These are phyloP conservation scores for Penaeus indicus DNA, from an alignment of 1,140 invertebrate species.

Conservation along the genomic window DNA sequence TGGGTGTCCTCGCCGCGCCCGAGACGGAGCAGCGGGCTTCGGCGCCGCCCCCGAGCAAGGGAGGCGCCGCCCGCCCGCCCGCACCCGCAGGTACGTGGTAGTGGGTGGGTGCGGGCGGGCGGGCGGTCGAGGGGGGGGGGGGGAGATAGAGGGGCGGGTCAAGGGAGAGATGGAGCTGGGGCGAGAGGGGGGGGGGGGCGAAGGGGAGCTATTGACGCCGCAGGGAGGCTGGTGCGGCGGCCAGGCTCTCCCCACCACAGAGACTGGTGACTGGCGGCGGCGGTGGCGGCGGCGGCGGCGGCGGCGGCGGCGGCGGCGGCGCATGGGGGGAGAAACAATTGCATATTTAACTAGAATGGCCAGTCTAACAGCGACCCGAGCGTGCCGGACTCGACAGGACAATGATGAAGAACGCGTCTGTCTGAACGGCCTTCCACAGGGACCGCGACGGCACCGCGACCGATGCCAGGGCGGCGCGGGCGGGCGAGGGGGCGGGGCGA, in stretches of 20 bases:
- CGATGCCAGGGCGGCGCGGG: no score
- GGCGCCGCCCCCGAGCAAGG: no score
- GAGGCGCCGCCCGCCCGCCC: slow-evolving; percentile 1
- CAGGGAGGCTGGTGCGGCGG: slow-evolving; percentile 25
- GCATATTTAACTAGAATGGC: slow-evolving; percentile 46
- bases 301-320: no score
- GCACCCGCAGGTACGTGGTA: neutral
- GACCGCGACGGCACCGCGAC: no score
- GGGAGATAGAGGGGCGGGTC: neutral
- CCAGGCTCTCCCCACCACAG: slow-evolving; percentile 27
- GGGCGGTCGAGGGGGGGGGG: slow-evolving; percentile 8
- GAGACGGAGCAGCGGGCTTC: no score
- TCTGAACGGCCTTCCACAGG: neutral
- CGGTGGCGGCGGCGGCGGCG: no score
- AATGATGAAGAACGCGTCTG: slow-evolving; percentile 9
- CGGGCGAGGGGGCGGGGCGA: no score
- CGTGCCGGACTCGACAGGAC: slow-evolving; percentile 15
- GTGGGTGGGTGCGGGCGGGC: neutral
- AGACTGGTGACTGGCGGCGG: slow-evolving; percentile 26
- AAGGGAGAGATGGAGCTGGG: neutral
- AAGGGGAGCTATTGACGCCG: slow-evolving; percentile 15
- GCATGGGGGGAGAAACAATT: slow-evolving; percentile 34
- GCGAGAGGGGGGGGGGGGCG: neutral
- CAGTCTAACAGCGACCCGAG: slow-evolving; percentile 29
- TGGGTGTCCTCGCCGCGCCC: no score